phyloP scores from a whole-genome alignment of 1,140 invertebrate genomes.

The Brachionus plicatilis region DNA sequence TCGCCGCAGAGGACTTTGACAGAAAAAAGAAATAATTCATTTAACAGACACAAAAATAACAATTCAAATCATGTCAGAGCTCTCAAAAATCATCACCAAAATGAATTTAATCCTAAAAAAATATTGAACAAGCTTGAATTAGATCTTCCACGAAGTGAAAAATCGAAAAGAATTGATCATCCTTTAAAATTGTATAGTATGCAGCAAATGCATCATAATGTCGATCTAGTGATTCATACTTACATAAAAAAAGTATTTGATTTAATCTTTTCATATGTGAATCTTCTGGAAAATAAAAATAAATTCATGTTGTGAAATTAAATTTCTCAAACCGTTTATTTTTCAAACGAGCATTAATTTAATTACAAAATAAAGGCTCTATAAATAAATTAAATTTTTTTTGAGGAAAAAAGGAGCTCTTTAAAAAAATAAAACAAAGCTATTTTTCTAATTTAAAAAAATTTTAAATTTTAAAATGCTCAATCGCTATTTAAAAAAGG shows the following conservation, averaged over 20 bases:
- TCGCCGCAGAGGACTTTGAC: background rate
- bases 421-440: background rate
- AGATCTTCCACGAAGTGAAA: background rate
- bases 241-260: slow-evolving; percentile 9
- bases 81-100: background rate
- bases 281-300: background rate
- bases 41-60: slow-evolving; percentile 1
- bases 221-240: slow-evolving; percentile 13
- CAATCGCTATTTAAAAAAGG: background rate
- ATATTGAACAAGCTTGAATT: background rate
- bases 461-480: background rate
- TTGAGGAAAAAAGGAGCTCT: background rate
- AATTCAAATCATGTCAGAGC: background rate
- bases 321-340: background rate
- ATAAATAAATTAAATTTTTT: slow-evolving; percentile 1
- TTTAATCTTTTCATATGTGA: background rate
- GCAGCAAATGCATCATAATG: slow-evolving; percentile 32
- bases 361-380: background rate
- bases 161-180: background rate
- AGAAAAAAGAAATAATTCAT: background rate
- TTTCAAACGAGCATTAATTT: background rate
- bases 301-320: background rate
- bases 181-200: slow-evolving; percentile 10
- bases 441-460: no score
- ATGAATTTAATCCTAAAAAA: background rate